Conservation (phyloP, 1,140 invertebrate species). For the Micrasema minimum region DNA sequence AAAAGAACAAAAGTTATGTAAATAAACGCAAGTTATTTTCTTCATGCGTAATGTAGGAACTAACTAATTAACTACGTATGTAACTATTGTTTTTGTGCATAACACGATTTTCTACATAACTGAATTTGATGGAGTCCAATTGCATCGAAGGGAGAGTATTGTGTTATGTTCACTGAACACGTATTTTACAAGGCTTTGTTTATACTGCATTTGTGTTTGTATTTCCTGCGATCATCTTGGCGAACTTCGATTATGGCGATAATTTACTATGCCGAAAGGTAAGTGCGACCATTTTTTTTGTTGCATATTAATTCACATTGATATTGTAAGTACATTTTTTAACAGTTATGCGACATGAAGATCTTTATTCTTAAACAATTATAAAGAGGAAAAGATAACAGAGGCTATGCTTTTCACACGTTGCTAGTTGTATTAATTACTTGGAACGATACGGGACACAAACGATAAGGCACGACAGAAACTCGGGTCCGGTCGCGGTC, state of each 20-base stretch:
- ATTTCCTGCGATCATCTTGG: not conserved
- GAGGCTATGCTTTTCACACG: not conserved
- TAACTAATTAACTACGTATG: not conserved
- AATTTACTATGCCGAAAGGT: constrained; percentile 4
- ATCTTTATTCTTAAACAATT: not conserved
- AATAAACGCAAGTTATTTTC: not conserved
- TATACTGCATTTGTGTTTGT: not conserved
- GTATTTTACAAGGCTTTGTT: constrained; percentile 4
- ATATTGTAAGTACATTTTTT: too few relatives aligned
- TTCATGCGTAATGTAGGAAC: not conserved
- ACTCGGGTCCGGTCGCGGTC: too few relatives aligned
- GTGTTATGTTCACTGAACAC: not conserved
- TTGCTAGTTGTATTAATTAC: not conserved
- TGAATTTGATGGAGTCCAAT: too few relatives aligned
- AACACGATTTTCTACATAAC: too few relatives aligned
- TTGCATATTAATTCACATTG: not conserved
- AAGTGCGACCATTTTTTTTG: not conserved
- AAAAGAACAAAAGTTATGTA: not conserved
- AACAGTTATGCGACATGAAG: not conserved
- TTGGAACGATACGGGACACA: not conserved
- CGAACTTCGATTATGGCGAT: not conserved
- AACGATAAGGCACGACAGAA: constrained; percentile 9
- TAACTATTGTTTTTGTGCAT: not conserved
- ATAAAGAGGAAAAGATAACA: not conserved
- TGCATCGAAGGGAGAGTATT: too few relatives aligned